Conservation (phyloP, 1,140 invertebrate genomes). For the Calycopis cecrops region DNA sequence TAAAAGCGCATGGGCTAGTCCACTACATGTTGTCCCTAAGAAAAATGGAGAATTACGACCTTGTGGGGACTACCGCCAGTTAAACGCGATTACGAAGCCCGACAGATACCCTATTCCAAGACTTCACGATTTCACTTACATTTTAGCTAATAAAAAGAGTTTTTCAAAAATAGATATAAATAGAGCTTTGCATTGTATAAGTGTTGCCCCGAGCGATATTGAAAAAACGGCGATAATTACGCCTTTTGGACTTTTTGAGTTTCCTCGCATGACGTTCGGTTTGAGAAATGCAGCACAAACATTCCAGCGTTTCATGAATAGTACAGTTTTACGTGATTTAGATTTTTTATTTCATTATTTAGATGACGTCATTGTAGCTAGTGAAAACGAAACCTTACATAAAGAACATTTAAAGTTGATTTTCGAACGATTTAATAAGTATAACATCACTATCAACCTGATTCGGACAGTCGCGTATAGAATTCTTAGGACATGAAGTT, state of each 20-base stretch:
- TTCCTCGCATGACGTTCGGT: not conserved
- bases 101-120: slow-evolving; percentile 23
- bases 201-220: too few relatives aligned
- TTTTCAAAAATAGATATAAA: too few relatives aligned
- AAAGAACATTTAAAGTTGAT: slow-evolving; percentile 2
- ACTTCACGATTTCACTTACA: slow-evolving; percentile 19
- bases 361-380: slow-evolving; percentile 20
- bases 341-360: slow-evolving; percentile 19
- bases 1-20: slow-evolving; percentile 22
- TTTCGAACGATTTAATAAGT: slow-evolving; percentile 9
- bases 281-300: not conserved
- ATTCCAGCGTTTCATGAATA: slow-evolving; percentile 1
- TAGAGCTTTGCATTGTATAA: too few relatives aligned
- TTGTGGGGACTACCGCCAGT: too few relatives aligned
- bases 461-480: slow-evolving; percentile 13
- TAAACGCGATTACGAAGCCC: slow-evolving; percentile 19
- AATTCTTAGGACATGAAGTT: slow-evolving; percentile 18
- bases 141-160: too few relatives aligned
- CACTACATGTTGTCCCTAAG: slow-evolving; percentile 22
- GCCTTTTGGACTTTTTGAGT: slow-evolving; percentile 8
- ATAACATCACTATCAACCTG: slow-evolving; percentile 10
- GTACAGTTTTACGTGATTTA: slow-evolving; percentile 13
- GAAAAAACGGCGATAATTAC: too few relatives aligned
- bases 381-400: not conserved
- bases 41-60: slow-evolving; percentile 20